A percentile compares a stretch with the other conserved stretches of the same genome.
These are phyloP conservation scores for Margaritifera margaritifera DNA, from an alignment of 2,888 invertebrate species.

Conservation along the genomic window DNA sequence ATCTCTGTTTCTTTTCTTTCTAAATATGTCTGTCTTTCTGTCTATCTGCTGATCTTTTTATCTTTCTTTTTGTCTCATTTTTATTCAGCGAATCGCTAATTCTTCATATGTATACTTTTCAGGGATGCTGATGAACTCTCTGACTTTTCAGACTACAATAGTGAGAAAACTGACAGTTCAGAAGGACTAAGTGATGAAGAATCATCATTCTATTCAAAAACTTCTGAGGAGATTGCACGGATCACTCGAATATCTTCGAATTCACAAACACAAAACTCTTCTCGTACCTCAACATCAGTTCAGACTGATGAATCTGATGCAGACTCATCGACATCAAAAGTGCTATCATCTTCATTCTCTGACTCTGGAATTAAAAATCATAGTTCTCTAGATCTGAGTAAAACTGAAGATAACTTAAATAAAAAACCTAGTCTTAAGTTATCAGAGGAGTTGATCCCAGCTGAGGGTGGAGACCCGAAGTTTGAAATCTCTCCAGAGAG, in stretches of 20 bases:
- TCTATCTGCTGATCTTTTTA: not conserved
- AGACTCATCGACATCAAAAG: constrained; percentile 33
- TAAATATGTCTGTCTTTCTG: too few relatives aligned
- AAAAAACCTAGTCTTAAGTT: constrained; percentile 42
- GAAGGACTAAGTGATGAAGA: constrained; percentile 57
- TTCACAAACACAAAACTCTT: constrained; percentile 11
- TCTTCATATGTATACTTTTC: constrained; percentile 8
- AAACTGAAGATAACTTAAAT: constrained; percentile 33
- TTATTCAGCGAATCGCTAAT: too few relatives aligned
- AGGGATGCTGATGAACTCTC: constrained; percentile 67
- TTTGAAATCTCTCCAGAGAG: constrained; percentile 63
- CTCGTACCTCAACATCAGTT: constrained; percentile 26
- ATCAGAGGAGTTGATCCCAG: constrained; percentile 53
- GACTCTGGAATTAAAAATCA: constrained; percentile 30
- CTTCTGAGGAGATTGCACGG: constrained; percentile 57
- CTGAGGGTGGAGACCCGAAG: constrained; percentile 63
- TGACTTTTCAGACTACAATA: constrained; percentile 61
- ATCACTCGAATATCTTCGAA: constrained; percentile 41
- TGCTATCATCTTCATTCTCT: constrained; percentile 32
- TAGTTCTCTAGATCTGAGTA: constrained; percentile 27
- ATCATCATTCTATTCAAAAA: constrained; percentile 58
- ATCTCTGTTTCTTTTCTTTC: too few relatives aligned
- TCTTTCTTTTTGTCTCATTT: not conserved
- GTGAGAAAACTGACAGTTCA: constrained; percentile 33
- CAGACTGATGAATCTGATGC: constrained; percentile 43